Evolutionary conservation across 1,140 invertebrate species (phyloP), one percentile per base, ranked within the genome.

Genomic region (Ctenoplectra terminalis): DNA sequence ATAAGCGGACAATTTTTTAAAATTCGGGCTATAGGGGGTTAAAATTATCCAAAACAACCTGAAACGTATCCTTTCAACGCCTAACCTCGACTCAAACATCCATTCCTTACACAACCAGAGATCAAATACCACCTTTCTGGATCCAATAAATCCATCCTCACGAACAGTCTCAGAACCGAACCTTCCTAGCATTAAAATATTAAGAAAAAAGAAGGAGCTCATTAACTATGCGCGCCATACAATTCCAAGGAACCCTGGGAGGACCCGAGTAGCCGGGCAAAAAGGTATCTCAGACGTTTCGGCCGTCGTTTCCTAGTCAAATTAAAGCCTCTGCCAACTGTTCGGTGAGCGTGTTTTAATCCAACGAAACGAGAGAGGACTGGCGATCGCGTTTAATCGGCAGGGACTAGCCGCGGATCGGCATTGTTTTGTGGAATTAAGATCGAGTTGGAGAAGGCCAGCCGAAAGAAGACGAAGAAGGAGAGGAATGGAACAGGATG

Each of bases 401-500:
- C 86, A 76, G 75, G 76, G 76, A 83, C 81, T 78, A 80, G 82
- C 71, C 76, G 82, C 72, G 89, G 86, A 86, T 87, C 88, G 84
- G 58, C 70, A 90, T 92, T 90, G 91, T 90, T 88, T 90, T 87
- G 90, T 52, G 80, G 88, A 92, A 90, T 92, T 92, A 92, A 88
- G 84, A 87, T 85, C 87, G 87, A 29, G 70, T 82, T 86, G 80
- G 88, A 84, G 84, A 64, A 84, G 74, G 70, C 80, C 72, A 84
- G 79, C 76, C 66, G 73, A 63, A 71, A 61, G 56, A 40, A 72
- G 82, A 80, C 60, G 73, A 86, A 83, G 85, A 81, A 83, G 87
- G 78, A 61, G 8, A n/a, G 48, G 31, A 48, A 31, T 20, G 66
- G 46, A 46, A 83, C 72, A 61, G 84, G 83, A 82, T 50, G 83